A percentile compares a stretch with the other conserved stretches of the same genome.
Evolutionary conservation across 2,113 vertebrate genomes (phyloP).

Genomic region (Empidonax traillii): DNA sequence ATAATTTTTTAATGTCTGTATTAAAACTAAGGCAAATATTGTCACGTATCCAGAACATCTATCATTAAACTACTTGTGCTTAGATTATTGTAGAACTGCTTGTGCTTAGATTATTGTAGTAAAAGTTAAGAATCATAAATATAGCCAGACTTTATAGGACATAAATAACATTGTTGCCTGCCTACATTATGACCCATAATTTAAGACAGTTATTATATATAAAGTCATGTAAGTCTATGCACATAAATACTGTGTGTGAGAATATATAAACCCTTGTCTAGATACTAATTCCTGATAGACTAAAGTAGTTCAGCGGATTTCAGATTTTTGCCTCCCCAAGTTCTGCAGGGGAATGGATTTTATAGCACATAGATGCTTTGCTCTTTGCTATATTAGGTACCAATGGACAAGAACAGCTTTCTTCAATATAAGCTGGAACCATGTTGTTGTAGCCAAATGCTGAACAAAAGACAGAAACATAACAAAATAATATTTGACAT

Average conservation of each 20-base stretch:
- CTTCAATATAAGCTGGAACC: background rate
- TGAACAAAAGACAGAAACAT: background rate
- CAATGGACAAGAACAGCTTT: background rate
- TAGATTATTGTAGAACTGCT: too few relatives aligned
- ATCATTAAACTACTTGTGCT: background rate
- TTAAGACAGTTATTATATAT: background rate
- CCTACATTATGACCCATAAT: background rate
- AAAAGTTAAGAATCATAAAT: constrained; percentile 41
- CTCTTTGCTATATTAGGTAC: background rate
- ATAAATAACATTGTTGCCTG: background rate
- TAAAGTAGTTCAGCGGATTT: background rate
- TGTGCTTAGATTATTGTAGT: background rate
- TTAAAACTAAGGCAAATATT: constrained; percentile 21
- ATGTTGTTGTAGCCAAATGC: background rate
- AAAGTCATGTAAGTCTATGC: background rate
- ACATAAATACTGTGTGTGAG: background rate
- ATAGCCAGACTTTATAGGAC: background rate
- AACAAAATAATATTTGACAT: background rate
- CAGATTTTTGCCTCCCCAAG: background rate
- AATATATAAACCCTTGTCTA: background rate
- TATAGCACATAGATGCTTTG: background rate
- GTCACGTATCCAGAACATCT: background rate
- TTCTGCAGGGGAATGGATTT: background rate
- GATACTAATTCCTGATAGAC: background rate
- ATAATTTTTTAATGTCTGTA: background rate